A percentile compares a stretch with the other conserved stretches of the same genome.
Conservation (phyloP, 2,797 vertebrate species). For the Propithecus deckenii region DNA sequence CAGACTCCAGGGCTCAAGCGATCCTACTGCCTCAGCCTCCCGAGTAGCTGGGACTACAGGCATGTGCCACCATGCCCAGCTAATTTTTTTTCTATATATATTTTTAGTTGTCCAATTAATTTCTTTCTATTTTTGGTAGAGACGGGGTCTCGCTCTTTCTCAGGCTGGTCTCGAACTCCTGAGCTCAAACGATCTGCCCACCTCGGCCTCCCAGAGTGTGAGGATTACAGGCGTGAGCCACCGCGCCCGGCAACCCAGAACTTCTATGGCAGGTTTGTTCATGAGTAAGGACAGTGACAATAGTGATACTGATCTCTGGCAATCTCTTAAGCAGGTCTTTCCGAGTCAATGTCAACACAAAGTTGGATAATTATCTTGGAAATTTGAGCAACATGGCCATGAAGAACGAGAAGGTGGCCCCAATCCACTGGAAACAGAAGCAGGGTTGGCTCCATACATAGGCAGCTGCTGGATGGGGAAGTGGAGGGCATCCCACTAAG, state of each 20-base stretch:
- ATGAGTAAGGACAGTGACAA: constrained; percentile 56
- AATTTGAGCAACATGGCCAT: constrained; percentile 67
- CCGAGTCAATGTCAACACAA: constrained; percentile 57
- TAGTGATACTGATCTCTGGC: constrained; percentile 60
- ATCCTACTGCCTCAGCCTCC: too few species aligned
- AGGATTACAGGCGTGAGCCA: too few species aligned
- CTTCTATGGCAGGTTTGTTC: neutral
- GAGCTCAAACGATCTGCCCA: too few species aligned
- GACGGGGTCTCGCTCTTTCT: too few species aligned
- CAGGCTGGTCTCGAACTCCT: too few species aligned
- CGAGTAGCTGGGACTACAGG: too few species aligned
- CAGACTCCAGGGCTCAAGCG: too few species aligned
- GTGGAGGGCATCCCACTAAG: neutral
- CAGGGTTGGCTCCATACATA: neutral
- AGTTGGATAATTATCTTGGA: constrained; percentile 67
- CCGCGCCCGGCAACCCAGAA: neutral
- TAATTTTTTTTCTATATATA: too few species aligned
- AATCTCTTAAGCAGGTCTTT: constrained; percentile 61
- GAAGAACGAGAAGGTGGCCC: constrained; percentile 40
- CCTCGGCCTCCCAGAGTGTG: too few species aligned
- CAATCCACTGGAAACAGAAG: constrained; percentile 6
- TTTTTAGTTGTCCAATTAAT: too few species aligned
- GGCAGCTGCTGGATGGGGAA: neutral
- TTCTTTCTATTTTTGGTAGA: too few species aligned
- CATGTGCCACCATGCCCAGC: too few species aligned